Percentiles rank a stretch among this genome's conserved stretches.
phyloP scores from a whole-genome alignment of 2,797 vertebrate species.

The Bovichtus diacanthus region DNA sequence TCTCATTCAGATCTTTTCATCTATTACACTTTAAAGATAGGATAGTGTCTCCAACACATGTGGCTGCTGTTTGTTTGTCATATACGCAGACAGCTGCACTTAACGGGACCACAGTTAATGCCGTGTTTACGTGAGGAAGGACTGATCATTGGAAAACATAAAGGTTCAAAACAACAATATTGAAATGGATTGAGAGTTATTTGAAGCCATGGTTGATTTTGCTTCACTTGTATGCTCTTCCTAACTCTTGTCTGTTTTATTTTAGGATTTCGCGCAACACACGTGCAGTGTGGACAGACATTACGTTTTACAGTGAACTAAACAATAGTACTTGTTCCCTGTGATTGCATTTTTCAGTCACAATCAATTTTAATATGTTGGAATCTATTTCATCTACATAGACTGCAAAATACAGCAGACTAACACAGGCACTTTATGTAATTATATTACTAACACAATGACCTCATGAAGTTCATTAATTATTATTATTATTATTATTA shows the following conservation, averaged over 20 bases:
- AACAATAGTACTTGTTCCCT: neutral
- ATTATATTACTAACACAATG: neutral
- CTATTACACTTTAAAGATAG: neutral
- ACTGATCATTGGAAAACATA: neutral
- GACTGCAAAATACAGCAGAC: neutral
- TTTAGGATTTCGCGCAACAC: neutral
- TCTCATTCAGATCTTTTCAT: neutral
- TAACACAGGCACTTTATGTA: neutral
- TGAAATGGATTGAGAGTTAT: neutral
- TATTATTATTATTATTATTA: too few relatives aligned
- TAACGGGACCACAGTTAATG: neutral
- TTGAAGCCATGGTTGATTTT: neutral
- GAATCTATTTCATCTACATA: neutral
- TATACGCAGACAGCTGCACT: neutral
- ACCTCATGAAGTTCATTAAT: neutral
- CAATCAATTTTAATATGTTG: neutral
- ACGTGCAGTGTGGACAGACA: neutral
- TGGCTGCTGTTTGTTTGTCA: constrained; percentile 1
- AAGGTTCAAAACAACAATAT: neutral
- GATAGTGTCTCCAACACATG: neutral
- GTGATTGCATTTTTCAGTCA: neutral
- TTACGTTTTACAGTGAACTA: neutral
- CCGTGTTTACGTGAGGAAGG: neutral
- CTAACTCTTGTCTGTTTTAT: neutral
- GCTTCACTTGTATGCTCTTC: neutral